A percentile compares a stretch with the other conserved stretches of the same genome.
phyloP scores from a whole-genome alignment of 2,888 invertebrate genomes.

The Plagiodera versicolora region DNA sequence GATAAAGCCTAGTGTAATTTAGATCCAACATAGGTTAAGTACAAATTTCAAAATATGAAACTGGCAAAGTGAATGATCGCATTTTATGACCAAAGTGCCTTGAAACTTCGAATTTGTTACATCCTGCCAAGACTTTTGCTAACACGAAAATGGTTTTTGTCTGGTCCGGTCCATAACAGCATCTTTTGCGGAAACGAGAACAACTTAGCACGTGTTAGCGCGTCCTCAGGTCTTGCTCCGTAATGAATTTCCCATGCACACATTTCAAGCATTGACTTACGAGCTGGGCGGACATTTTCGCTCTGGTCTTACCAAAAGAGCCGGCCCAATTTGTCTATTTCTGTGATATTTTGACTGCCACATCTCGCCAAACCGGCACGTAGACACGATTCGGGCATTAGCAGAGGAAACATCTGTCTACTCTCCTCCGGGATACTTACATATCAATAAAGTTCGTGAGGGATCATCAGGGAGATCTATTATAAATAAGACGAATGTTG shows the following conservation, averaged over 20 bases:
- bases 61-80: no score
- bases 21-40: no score
- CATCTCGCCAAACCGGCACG: conserved; percentile 36
- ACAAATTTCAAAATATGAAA: no score
- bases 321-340: conserved; percentile 43
- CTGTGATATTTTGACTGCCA: conserved; percentile 42
- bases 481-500: conserved; percentile 13
- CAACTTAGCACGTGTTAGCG: not conserved
- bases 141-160: no score
- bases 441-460: conserved; percentile 17
- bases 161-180: no score
- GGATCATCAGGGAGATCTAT: conserved; percentile 16
- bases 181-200: no score
- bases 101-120: no score
- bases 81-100: no score
- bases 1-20: no score
- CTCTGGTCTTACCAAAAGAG: conserved; percentile 25
- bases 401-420: conserved; percentile 32
- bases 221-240: not conserved
- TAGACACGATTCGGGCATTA: conserved; percentile 44
- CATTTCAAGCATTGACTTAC: conserved; percentile 21
- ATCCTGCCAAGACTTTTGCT: no score
- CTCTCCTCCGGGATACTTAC: conserved; percentile 5
- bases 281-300: conserved; percentile 26
- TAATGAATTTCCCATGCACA: conserved; percentile 11